Percentiles rank a stretch among this genome's conserved stretches.
phyloP scores from a whole-genome alignment of 2,797 vertebrate genomes.

The Amphiprion clarkii region DNA sequence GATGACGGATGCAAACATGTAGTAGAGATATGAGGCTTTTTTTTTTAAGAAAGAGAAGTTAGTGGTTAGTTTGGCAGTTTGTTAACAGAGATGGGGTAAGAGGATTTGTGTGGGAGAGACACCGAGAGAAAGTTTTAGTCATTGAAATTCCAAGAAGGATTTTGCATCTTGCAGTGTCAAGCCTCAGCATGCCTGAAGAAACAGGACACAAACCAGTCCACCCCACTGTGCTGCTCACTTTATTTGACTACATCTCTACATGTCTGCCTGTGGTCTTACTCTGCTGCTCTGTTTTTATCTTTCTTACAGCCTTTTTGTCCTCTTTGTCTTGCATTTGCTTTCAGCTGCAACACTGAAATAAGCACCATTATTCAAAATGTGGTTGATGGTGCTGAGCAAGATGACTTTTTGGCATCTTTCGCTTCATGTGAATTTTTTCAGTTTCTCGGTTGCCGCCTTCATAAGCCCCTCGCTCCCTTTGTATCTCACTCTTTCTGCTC shows the following conservation, averaged over 20 bases:
- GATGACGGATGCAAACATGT: conserved; percentile 8
- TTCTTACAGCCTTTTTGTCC: background rate
- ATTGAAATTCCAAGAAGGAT: conserved; percentile 50
- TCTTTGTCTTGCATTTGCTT: conserved; percentile 20
- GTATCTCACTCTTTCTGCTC: conserved; percentile 34
- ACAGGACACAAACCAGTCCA: conserved; percentile 33
- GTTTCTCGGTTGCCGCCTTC: conserved; percentile 3
- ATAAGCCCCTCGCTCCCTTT: background rate
- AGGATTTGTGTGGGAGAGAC: conserved; percentile 51
- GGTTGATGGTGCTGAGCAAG: conserved; percentile 49
- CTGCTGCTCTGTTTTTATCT: conserved; percentile 23
- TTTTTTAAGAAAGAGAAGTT: background rate
- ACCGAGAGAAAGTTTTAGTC: conserved; percentile 46
- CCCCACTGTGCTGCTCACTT: conserved; percentile 28
- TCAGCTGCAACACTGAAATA: conserved; percentile 35
- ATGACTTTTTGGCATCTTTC: background rate
- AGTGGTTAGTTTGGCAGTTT: conserved; percentile 39
- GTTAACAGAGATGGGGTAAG: conserved; percentile 29
- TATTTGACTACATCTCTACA: conserved; percentile 35
- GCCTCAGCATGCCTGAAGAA: conserved; percentile 41
- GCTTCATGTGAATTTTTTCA: conserved; percentile 21
- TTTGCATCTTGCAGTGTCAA: conserved; percentile 33
- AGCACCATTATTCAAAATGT: conserved; percentile 39
- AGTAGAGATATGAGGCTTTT: background rate
- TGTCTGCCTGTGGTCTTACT: conserved; percentile 33